Evolutionary conservation across 2,113 vertebrate genomes (phyloP).

Genomic region (Oncorhynchus nerka): DNA sequence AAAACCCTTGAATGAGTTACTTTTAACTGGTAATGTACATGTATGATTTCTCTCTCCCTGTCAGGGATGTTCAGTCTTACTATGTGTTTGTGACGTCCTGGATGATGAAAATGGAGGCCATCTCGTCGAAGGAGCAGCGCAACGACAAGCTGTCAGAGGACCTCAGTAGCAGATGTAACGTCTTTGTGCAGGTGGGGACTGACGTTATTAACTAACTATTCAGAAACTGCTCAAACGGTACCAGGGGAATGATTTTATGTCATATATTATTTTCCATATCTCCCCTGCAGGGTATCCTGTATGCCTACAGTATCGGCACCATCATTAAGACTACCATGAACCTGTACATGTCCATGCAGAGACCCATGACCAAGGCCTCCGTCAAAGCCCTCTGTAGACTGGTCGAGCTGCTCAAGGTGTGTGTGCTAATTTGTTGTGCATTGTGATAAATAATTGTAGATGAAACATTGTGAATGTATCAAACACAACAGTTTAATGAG

Average conservation of each 20-base stretch:
- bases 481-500: background rate
- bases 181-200: slow-evolving; percentile 91
- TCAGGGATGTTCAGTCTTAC: slow-evolving; percentile 95
- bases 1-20: no score
- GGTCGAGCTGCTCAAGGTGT: slow-evolving; percentile 92
- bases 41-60: slow-evolving; percentile 25
- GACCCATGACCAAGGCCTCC: slow-evolving; percentile 97
- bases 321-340: slow-evolving; percentile 98
- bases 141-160: slow-evolving; percentile 87
- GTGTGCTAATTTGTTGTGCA: background rate
- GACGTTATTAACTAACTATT: background rate
- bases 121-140: slow-evolving; percentile 88
- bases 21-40: no score
- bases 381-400: slow-evolving; percentile 95
- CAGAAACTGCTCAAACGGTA: background rate
- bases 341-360: slow-evolving; percentile 96
- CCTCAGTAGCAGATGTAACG: slow-evolving; percentile 88
- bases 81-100: slow-evolving; percentile 97
- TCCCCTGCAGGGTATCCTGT: slow-evolving; percentile 88
- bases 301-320: slow-evolving; percentile 92
- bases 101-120: slow-evolving; percentile 99
- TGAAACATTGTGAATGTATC: background rate
- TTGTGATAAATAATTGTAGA: background rate
- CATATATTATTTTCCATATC: background rate
- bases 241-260: no score